Percentiles rank a stretch among this genome's conserved stretches.
phyloP scores from a whole-genome alignment of 2,113 vertebrate species.

The Scophthalmus maximus region DNA sequence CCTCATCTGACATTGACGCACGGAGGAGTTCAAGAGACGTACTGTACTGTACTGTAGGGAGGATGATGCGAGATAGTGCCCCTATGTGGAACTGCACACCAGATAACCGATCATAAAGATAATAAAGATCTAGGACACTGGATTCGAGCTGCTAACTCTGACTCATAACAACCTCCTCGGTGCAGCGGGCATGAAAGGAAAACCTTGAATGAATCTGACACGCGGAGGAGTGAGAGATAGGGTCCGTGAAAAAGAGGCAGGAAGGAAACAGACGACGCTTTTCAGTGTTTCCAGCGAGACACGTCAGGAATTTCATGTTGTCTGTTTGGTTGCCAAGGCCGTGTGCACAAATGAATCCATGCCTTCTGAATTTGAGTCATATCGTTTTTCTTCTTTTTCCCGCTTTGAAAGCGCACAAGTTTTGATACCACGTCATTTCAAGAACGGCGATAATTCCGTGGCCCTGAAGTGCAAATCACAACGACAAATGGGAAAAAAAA shows the following conservation, averaged over 20 bases:
- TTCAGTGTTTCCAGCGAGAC: constrained; percentile 38
- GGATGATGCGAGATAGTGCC: constrained; percentile 66
- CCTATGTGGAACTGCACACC: constrained; percentile 66
- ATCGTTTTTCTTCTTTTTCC: too few relatives aligned
- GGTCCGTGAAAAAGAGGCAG: constrained; percentile 29
- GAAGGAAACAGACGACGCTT: constrained; percentile 40
- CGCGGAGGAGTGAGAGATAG: constrained; percentile 54
- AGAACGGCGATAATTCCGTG: too few relatives aligned
- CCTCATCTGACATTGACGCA: constrained; percentile 41
- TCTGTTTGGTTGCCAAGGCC: constrained; percentile 4
- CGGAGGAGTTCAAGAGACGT: constrained; percentile 18
- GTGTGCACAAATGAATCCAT: constrained; percentile 15
- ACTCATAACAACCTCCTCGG: constrained; percentile 48
- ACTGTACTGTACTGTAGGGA: constrained; percentile 26
- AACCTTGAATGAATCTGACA: constrained; percentile 55
- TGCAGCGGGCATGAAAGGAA: constrained; percentile 58
- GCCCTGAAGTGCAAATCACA: too few relatives aligned
- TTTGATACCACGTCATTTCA: too few relatives aligned
- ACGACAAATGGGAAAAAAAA: too few relatives aligned
- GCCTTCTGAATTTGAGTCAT: background rate
- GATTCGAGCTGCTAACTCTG: constrained; percentile 60
- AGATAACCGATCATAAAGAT: constrained; percentile 76
- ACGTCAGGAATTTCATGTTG: constrained; percentile 3
- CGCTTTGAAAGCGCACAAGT: too few relatives aligned
- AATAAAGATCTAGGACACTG: constrained; percentile 62